Conservation (phyloP, 2,888 invertebrate genomes). For the Epistrophe eligans region DNA sequence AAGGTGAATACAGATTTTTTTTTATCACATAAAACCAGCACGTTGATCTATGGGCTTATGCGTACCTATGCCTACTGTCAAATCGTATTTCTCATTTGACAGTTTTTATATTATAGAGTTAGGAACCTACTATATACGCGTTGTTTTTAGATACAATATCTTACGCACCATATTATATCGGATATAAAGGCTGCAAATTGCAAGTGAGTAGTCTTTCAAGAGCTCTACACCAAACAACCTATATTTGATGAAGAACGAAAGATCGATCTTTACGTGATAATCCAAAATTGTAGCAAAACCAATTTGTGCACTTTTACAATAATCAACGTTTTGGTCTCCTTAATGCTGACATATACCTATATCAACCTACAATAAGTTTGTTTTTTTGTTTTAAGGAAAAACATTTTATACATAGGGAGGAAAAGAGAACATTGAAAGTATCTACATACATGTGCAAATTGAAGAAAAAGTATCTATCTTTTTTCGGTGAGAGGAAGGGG, state of each 20-base stretch:
- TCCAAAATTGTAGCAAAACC: conserved; percentile 76
- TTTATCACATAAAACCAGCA: conserved; percentile 44
- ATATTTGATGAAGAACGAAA: conserved; percentile 29
- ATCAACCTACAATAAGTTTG: background rate
- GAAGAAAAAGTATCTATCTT: conserved; percentile 36
- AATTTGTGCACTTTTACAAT: conserved; percentile 76
- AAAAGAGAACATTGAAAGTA: conserved; percentile 53
- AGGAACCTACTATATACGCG: background rate
- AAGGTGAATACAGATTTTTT: conserved; percentile 55
- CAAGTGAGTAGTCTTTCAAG: background rate
- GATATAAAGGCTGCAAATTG: background rate
- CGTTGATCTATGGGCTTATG: conserved; percentile 39
- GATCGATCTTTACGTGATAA: conserved; percentile 73
- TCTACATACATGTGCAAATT: conserved; percentile 44
- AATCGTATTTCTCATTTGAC: conserved; percentile 27
- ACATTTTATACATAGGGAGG: background rate
- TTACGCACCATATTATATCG: conserved; percentile 36
- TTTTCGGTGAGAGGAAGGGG: background rate
- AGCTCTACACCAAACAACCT: background rate
- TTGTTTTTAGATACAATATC: conserved; percentile 23
- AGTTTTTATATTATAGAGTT: background rate
- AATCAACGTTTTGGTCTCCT: conserved; percentile 52
- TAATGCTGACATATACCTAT: conserved; percentile 1
- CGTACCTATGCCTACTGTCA: conserved; percentile 25
- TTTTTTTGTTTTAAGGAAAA: background rate